phyloP scores from a whole-genome alignment of 2,113 vertebrate genomes.

The Mesocricetus auratus region DNA sequence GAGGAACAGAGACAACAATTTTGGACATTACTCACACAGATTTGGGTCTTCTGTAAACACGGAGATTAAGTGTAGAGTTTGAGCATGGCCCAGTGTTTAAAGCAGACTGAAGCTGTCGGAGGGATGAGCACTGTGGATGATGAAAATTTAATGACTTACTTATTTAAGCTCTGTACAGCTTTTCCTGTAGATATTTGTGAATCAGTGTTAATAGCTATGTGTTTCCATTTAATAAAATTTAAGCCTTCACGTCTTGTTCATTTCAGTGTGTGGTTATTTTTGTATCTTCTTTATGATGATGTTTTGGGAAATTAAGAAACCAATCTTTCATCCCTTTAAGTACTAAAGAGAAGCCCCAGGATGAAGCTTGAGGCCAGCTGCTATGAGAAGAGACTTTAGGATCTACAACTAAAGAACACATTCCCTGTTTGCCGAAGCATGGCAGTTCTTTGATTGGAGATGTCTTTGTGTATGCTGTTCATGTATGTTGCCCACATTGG shows the following conservation, averaged over 20 bases:
- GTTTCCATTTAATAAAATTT: background rate
- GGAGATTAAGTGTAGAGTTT: accelerated
- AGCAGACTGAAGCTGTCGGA: accelerated
- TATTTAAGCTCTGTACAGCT: accelerated
- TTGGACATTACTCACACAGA: background rate
- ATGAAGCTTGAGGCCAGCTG: background rate
- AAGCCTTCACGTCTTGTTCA: background rate
- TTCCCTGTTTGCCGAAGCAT: too few species aligned
- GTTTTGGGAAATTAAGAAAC: background rate
- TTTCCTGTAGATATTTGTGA: background rate
- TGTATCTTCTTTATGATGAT: too few species aligned
- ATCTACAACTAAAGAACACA: background rate
- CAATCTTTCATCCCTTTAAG: background rate
- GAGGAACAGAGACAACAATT: background rate
- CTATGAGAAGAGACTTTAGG: background rate
- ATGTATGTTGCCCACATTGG: too few species aligned
- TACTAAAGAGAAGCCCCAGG: background rate
- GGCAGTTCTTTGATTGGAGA: too few species aligned
- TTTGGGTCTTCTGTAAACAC: background rate
- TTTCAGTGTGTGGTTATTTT: too few species aligned
- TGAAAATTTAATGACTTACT: background rate
- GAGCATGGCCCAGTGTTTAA: too few species aligned
- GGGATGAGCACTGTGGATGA: background rate
- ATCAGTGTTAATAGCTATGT: background rate
- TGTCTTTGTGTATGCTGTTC: too few species aligned